phyloP scores from a whole-genome alignment of 2,888 invertebrate species.

The Agriopis aurantiaria region DNA sequence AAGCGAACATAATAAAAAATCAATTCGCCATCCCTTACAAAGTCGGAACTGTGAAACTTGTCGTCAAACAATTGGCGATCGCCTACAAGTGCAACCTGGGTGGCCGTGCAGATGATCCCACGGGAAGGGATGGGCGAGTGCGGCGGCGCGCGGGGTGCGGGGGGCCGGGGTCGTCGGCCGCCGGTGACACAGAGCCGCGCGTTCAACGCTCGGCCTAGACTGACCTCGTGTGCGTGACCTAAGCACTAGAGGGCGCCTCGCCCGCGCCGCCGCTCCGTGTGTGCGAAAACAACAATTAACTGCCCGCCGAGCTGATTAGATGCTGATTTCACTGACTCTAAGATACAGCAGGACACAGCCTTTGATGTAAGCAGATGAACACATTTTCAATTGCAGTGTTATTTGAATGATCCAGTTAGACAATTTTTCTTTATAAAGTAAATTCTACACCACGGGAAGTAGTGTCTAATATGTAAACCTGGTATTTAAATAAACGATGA shows the following conservation, averaged over 20 bases:
- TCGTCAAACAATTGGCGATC: constrained; percentile 42
- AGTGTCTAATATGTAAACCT: neutral
- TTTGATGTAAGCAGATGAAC: neutral
- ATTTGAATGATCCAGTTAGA: neutral
- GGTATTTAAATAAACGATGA: too few relatives aligned
- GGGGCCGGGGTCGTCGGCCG: constrained; percentile 68
- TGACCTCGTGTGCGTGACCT: constrained; percentile 73
- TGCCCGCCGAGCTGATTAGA: constrained; percentile 15
- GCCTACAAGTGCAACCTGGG: constrained; percentile 61
- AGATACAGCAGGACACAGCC: neutral
- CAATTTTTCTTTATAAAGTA: neutral
- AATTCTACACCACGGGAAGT: neutral
- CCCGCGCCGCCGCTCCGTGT: constrained; percentile 12
- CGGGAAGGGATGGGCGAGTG: constrained; percentile 36
- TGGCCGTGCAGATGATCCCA: constrained; percentile 64
- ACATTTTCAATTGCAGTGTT: neutral
- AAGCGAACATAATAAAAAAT: constrained; percentile 1
- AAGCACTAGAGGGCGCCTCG: constrained; percentile 38
- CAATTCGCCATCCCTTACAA: constrained; percentile 17
- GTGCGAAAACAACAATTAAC: constrained; percentile 37
- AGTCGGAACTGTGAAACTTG: constrained; percentile 8
- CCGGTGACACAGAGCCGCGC: constrained; percentile 76
- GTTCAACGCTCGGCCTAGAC: constrained; percentile 78
- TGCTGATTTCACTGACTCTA: constrained; percentile 1
- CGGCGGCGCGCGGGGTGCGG: constrained; percentile 38